These are phyloP conservation scores for Apamea epomidion DNA, from an alignment of 2,888 invertebrate genomes.

Conservation along the genomic window DNA sequence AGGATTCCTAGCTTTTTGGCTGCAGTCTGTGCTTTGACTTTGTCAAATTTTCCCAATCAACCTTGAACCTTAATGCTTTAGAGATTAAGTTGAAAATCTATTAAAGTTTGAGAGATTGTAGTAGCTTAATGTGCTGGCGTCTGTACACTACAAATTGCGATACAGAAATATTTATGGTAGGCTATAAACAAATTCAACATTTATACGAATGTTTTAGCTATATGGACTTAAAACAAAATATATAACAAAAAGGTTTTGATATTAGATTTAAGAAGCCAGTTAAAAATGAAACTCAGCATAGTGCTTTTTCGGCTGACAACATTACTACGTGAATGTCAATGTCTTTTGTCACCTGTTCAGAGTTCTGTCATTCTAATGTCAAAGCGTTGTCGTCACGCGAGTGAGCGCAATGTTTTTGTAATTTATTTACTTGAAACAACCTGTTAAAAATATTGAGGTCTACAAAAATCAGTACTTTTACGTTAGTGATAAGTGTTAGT, in stretches of 20 bases:
- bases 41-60: too few species aligned
- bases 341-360: constrained; percentile 27
- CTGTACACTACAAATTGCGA: too few species aligned
- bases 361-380: constrained; percentile 49
- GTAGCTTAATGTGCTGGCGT: too few species aligned
- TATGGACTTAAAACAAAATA: too few species aligned
- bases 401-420: constrained; percentile 61
- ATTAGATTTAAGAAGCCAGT: not conserved
- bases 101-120: too few species aligned
- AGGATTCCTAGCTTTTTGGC: too few species aligned
- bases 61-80: too few species aligned
- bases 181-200: not conserved
- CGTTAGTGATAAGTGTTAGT: constrained; percentile 46
- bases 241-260: not conserved
- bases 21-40: too few species aligned
- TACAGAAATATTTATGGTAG: not conserved
- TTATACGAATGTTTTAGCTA: not conserved
- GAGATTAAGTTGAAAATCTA: too few species aligned
- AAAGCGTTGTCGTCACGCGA: constrained; percentile 40
- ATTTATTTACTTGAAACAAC: constrained; percentile 48
- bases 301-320: constrained; percentile 15
- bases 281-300: constrained; percentile 6
- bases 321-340: not conserved
- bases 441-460: constrained; percentile 20
- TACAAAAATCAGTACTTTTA: constrained; percentile 28